These are phyloP conservation scores for Dusona sp. DNA, from an alignment of 2,888 invertebrate genomes.

Conservation along the genomic window DNA sequence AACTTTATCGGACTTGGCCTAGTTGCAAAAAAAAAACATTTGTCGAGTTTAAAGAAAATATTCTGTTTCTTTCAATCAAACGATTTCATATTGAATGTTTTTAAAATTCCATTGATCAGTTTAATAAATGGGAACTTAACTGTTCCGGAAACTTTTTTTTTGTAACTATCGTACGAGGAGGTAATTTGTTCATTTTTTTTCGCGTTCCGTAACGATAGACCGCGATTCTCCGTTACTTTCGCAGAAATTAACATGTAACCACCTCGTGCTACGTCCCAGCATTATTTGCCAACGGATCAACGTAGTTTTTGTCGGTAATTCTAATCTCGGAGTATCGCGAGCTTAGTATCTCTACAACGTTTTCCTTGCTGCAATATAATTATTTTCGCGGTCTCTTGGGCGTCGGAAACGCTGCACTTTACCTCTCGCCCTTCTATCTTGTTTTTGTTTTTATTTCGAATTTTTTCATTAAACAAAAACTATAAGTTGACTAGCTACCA, in stretches of 20 bases:
- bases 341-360: conserved; percentile 14
- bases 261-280: neutral
- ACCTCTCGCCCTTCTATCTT: neutral
- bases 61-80: neutral
- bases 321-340: conserved; percentile 28
- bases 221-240: conserved; percentile 46
- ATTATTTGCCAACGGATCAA: conserved; percentile 24
- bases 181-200: neutral
- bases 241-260: conserved; percentile 47
- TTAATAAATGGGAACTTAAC: neutral
- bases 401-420: conserved; percentile 15
- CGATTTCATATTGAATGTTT: neutral
- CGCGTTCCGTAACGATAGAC: neutral
- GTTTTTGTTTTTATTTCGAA: neutral
- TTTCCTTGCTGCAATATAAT: conserved; percentile 45
- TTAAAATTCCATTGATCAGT: neutral
- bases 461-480: conserved; percentile 24
- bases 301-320: conserved; percentile 47
- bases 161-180: conserved; percentile 1
- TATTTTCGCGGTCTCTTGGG: conserved; percentile 31
- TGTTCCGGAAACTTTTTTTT: neutral
- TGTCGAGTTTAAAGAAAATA: neutral
- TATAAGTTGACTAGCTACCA: neutral
- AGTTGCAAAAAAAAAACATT: too few species aligned
- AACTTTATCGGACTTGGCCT: too few species aligned